Percentiles rank a stretch among this genome's conserved stretches.
phyloP scores from a whole-genome alignment of 2,888 invertebrate species.

The Apotomis betuletana region DNA sequence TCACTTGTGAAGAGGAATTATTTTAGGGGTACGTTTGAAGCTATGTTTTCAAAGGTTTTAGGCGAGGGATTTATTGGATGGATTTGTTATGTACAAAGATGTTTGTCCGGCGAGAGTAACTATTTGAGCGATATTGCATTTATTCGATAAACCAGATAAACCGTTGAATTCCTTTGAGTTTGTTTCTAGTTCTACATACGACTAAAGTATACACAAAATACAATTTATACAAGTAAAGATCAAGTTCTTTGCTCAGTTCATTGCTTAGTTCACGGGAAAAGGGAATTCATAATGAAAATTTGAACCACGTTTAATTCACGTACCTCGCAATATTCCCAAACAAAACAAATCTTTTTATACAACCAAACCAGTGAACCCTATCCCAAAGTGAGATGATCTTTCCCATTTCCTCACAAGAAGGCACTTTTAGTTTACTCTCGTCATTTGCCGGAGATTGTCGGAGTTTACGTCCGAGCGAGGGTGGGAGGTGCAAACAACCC shows the following conservation, averaged over 20 bases:
- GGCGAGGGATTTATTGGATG: constrained; percentile 40
- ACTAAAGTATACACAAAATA: no score
- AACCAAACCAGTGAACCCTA: constrained; percentile 17
- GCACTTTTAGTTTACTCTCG: constrained; percentile 36
- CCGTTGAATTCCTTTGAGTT: neutral
- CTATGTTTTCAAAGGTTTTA: constrained; percentile 53
- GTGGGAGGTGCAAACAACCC: constrained; percentile 73
- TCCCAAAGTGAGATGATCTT: constrained; percentile 18
- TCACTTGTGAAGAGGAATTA: constrained; percentile 79
- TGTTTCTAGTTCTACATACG: no score
- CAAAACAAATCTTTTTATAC: constrained; percentile 11
- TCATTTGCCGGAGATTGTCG: constrained; percentile 39
- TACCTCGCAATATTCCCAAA: neutral
- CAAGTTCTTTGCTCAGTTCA: no score
- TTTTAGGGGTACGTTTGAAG: constrained; percentile 61
- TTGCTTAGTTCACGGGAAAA: no score
- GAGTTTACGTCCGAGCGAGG: constrained; percentile 37
- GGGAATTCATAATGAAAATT: neutral
- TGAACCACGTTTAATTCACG: neutral
- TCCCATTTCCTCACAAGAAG: constrained; percentile 30
- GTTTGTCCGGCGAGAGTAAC: constrained; percentile 13
- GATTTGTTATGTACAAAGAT: constrained; percentile 39
- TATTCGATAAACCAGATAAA: neutral
- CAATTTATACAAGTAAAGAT: no score
- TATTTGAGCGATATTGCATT: constrained; percentile 10